phyloP scores from a whole-genome alignment of 2,113 vertebrate genomes.

The Azemiops feae region DNA sequence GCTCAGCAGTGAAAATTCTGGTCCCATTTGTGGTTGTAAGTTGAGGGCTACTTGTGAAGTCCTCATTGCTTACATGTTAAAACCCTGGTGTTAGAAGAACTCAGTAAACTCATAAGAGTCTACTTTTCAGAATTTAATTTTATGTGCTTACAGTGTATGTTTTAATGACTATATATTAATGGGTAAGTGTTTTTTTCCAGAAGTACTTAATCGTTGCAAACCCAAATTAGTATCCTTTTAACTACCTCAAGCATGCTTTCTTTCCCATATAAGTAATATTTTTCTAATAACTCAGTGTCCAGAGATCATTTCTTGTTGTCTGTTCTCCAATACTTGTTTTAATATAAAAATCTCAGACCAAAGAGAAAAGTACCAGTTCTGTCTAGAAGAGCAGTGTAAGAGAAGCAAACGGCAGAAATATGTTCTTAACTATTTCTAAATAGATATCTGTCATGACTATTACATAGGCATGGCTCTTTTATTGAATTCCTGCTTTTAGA shows the following conservation, averaged over 20 bases:
- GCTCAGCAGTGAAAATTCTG: no score
- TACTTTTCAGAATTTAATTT: not conserved
- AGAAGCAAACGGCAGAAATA: not conserved
- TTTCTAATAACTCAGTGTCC: not conserved
- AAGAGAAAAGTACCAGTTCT: not conserved
- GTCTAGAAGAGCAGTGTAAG: not conserved
- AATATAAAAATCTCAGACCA: not conserved
- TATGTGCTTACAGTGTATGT: not conserved
- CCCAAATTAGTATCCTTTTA: not conserved
- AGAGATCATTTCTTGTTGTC: not conserved
- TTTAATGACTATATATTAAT: not conserved
- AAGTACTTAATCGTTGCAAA: not conserved
- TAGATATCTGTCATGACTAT: no score
- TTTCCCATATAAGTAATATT: not conserved
- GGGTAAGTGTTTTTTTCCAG: not conserved
- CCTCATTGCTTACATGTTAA: not conserved
- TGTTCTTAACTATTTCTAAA: not conserved
- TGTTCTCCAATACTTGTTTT: not conserved
- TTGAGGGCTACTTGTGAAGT: not conserved
- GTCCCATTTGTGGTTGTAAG: no score
- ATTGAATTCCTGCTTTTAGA: no score
- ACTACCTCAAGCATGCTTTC: not conserved
- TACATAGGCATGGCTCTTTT: no score
- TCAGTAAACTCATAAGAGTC: not conserved
- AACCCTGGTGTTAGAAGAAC: not conserved